phyloP scores from a whole-genome alignment of 2,797 vertebrate genomes.

The Kryptolebias ocellatus region DNA sequence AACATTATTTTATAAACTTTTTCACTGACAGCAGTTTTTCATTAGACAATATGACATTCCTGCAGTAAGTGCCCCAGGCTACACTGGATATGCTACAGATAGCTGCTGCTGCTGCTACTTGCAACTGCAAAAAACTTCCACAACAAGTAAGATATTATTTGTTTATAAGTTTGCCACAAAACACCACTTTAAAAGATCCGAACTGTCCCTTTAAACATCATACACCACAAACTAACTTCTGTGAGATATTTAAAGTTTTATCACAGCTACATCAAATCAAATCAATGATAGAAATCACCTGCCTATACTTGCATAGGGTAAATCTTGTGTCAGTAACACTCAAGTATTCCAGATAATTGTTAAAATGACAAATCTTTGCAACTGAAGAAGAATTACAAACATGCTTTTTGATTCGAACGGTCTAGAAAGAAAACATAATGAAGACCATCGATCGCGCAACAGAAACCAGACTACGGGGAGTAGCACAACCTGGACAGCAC shows the following conservation, averaged over 20 bases:
- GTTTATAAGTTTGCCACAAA: too few relatives aligned
- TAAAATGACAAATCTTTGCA: slow-evolving; percentile 5
- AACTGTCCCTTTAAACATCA: not conserved
- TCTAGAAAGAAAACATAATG: slow-evolving; percentile 14
- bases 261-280: slow-evolving; percentile 1
- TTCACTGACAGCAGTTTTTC: too few relatives aligned
- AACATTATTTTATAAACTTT: too few relatives aligned
- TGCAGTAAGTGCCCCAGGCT: too few relatives aligned
- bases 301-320: not conserved
- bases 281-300: not conserved
- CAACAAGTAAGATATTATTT: too few relatives aligned
- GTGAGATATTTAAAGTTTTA: not conserved
- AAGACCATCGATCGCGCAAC: slow-evolving; percentile 24
- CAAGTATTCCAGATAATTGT: slow-evolving; percentile 1
- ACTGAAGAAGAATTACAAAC: slow-evolving; percentile 2
- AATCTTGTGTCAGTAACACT: not conserved
- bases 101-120: too few relatives aligned
- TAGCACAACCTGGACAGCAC: slow-evolving; percentile 49
- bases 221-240: not conserved
- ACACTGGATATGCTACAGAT: too few relatives aligned
- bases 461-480: slow-evolving; percentile 52
- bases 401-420: slow-evolving; percentile 21
- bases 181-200: too few relatives aligned
- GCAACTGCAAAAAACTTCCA: too few relatives aligned
- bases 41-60: too few relatives aligned